Conservation (phyloP, 2,888 invertebrate genomes). For the Podotricha telesiphe region DNA sequence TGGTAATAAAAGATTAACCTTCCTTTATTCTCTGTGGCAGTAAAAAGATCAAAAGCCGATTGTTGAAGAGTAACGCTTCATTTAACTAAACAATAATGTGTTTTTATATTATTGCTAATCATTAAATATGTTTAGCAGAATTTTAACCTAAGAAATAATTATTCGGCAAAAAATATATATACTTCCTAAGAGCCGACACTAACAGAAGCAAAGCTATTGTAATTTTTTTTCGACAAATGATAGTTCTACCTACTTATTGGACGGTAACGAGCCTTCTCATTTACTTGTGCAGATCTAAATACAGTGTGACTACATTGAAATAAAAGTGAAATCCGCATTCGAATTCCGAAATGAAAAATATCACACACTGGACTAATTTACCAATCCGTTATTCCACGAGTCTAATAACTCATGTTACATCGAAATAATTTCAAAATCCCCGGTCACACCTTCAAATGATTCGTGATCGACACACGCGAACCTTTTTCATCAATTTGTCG, state of each 20-base stretch:
- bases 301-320: background rate
- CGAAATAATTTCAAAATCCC: slow-evolving; percentile 57
- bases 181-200: background rate
- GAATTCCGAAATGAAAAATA: slow-evolving; percentile 9
- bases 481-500: slow-evolving; percentile 76
- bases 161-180: background rate
- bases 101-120: slow-evolving; percentile 12
- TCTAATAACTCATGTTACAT: slow-evolving; percentile 42
- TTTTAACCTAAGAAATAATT: slow-evolving; percentile 10
- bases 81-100: slow-evolving; percentile 17
- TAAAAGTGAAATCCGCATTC: background rate
- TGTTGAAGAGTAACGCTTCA: slow-evolving; percentile 25
- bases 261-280: background rate
- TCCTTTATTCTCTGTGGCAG: slow-evolving; percentile 13
- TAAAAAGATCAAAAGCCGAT: slow-evolving; percentile 14
- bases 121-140: slow-evolving; percentile 12
- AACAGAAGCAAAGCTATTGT: background rate
- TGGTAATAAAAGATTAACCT: slow-evolving; percentile 25
- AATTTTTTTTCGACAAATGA: background rate
- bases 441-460: slow-evolving; percentile 56
- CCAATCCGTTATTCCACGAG: slow-evolving; percentile 24
- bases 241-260: background rate
- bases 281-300: background rate
- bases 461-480: slow-evolving; percentile 64
- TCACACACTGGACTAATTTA: background rate